Evolutionary conservation across 1,140 invertebrate genomes (phyloP).

Genomic region (Macrotrachela quadricornifera): DNA sequence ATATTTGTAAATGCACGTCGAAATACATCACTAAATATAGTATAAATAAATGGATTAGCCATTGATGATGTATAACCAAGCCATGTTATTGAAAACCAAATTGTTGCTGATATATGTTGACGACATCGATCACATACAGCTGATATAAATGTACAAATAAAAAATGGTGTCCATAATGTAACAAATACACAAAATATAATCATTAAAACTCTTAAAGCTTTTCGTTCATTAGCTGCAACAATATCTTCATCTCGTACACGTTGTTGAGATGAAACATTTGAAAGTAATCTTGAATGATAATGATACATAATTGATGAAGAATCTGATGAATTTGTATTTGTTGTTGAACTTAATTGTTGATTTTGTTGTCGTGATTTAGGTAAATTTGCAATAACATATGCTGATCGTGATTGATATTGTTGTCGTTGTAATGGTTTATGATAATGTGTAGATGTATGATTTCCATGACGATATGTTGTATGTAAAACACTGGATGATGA

Average conservation of each 20-base stretch:
- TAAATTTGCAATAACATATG: too few species aligned
- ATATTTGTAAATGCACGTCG: constrained; percentile 23
- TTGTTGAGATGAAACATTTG: too few species aligned
- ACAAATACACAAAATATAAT: constrained; percentile 30
- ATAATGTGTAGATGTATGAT: too few species aligned
- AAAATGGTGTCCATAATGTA: constrained; percentile 28
- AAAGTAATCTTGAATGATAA: too few species aligned
- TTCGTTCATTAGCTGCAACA: constrained; percentile 10
- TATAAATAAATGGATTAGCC: constrained; percentile 31
- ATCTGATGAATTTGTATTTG: too few species aligned
- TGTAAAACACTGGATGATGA: too few species aligned
- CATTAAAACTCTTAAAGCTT: constrained; percentile 24
- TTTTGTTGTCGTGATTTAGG: too few species aligned
- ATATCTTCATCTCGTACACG: background rate
- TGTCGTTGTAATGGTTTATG: too few species aligned
- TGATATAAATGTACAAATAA: constrained; percentile 22
- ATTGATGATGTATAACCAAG: constrained; percentile 27
- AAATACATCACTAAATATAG: constrained; percentile 30
- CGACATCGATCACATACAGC: constrained; percentile 16
- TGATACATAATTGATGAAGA: too few species aligned
- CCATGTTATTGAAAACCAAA: constrained; percentile 15
- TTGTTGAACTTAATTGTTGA: too few species aligned
- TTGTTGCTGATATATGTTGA: constrained; percentile 16
- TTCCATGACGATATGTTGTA: too few species aligned
- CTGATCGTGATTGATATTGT: too few species aligned